A percentile compares a stretch with the other conserved stretches of the same genome.
Evolutionary conservation across 1,140 invertebrate genomes (phyloP).

Genomic region (Ptiloglossa arizonensis): DNA sequence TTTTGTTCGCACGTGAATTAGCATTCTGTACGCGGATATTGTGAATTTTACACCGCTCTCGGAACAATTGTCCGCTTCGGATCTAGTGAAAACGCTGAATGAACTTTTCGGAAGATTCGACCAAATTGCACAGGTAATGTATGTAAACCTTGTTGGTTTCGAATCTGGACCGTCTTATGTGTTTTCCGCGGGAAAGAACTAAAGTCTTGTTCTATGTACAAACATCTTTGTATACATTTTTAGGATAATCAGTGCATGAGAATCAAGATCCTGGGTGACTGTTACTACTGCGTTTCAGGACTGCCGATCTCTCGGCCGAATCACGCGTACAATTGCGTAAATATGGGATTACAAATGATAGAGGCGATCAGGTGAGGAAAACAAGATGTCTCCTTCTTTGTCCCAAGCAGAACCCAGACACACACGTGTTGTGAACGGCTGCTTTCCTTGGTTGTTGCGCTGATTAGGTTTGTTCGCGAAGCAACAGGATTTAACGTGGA

Average conservation of each 20-base stretch:
- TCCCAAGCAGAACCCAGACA: too few relatives aligned
- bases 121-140: constrained; percentile 93
- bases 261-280: constrained; percentile 97
- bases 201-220: too few relatives aligned
- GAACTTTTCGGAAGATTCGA: constrained; percentile 98
- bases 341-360: constrained; percentile 98
- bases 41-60: constrained; percentile 98
- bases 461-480: constrained; percentile 90
- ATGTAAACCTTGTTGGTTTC: not conserved
- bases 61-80: constrained; percentile 94
- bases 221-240: constrained; percentile 11
- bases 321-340: constrained; percentile 97
- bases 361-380: constrained; percentile 91
- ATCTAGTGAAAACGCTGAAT: constrained; percentile 96
- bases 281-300: constrained; percentile 98
- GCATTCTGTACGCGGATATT: constrained; percentile 98
- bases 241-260: constrained; percentile 97
- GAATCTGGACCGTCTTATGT: too few relatives aligned
- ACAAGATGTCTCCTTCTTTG: too few relatives aligned
- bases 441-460: not conserved
- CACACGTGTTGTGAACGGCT: not conserved
- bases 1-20: constrained; percentile 74
- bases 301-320: constrained; percentile 94
- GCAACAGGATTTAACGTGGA: constrained; percentile 95
- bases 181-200: not conserved